A percentile compares a stretch with the other conserved stretches of the same genome.
These are phyloP conservation scores for Potamarius usumacintae DNA, from an alignment of 2,113 vertebrate species.

Conservation along the genomic window DNA sequence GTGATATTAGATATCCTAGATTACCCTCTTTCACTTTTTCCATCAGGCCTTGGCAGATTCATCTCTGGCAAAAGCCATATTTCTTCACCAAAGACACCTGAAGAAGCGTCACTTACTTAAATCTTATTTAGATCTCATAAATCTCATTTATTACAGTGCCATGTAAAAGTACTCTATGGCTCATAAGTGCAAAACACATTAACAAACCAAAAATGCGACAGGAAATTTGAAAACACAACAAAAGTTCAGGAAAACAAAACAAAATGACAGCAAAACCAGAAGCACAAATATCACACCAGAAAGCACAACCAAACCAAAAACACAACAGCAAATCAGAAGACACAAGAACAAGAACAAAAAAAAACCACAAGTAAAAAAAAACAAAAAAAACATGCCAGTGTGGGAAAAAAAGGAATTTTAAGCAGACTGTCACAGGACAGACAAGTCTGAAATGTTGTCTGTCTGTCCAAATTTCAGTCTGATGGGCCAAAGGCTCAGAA, in stretches of 20 bases:
- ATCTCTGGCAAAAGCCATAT: conserved; percentile 41
- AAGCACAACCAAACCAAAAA: not conserved
- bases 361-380: too few species aligned
- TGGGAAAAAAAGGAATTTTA: too few species aligned
- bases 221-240: not conserved
- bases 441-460: too few species aligned
- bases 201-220: not conserved
- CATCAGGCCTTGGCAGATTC: conserved; percentile 8
- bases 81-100: conserved; percentile 49
- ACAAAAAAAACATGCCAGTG: too few species aligned
- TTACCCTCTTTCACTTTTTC: not conserved
- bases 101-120: not conserved
- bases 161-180: not conserved
- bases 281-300: not conserved
- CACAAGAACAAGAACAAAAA: not conserved
- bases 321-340: not conserved
- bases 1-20: not conserved
- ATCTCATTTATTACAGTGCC: not conserved
- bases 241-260: not conserved
- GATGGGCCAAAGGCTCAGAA: too few species aligned
- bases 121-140: not conserved
- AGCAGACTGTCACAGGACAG: too few species aligned
- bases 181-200: not conserved
- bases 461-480: too few species aligned
- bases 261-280: not conserved